A percentile compares a stretch with the other conserved stretches of the same genome.
These are phyloP conservation scores for Triplophysa siluroides DNA, from an alignment of 2,113 vertebrate species.

Conservation along the genomic window DNA sequence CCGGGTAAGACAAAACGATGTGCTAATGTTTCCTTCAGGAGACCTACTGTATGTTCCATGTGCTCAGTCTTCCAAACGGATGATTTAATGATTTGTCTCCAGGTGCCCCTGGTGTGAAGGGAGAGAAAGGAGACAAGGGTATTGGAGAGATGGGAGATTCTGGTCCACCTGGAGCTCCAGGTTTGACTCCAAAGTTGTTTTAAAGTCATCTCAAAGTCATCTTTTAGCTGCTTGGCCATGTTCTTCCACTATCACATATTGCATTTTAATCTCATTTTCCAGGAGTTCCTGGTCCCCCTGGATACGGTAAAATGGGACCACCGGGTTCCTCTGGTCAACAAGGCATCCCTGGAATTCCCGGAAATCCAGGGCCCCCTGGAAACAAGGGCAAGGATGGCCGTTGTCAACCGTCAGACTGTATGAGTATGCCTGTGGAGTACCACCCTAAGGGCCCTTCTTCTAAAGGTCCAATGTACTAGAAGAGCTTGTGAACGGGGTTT, in stretches of 20 bases:
- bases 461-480: constrained; percentile 86
- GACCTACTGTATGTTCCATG: background rate
- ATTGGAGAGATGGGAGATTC: constrained; percentile 87
- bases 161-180: constrained; percentile 87
- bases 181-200: constrained; percentile 64
- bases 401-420: constrained; percentile 89
- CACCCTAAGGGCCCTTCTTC: constrained; percentile 80
- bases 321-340: constrained; percentile 90
- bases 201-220: background rate
- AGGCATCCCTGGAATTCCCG: constrained; percentile 91
- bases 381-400: constrained; percentile 85
- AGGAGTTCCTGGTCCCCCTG: constrained; percentile 89
- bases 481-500: background rate
- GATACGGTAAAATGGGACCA: constrained; percentile 91
- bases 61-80: constrained; percentile 2
- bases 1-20: constrained; percentile 71
- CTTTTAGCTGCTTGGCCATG: background rate
- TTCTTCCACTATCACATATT: background rate
- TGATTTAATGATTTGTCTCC: constrained; percentile 19
- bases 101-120: constrained; percentile 84
- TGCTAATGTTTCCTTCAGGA: background rate
- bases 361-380: constrained; percentile 79
- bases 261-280: background rate
- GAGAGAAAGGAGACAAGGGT: constrained; percentile 89
- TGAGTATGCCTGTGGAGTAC: constrained; percentile 85